Evolutionary conservation across 2,113 vertebrate species (phyloP).

Genomic region (Paralichthys olivaceus): DNA sequence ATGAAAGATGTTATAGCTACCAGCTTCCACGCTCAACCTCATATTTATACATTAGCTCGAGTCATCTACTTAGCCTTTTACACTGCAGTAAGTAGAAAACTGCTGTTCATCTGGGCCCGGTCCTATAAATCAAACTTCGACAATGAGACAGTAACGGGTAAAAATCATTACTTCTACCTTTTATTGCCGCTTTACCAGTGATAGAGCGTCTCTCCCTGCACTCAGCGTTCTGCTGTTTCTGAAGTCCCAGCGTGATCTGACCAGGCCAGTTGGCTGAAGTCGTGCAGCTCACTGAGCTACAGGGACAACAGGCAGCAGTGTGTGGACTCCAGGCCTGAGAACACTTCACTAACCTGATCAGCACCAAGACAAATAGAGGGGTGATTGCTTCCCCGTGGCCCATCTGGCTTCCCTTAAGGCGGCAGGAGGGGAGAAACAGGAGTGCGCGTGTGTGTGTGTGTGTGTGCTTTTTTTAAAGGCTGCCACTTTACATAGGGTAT

Average conservation of each 20-base stretch:
- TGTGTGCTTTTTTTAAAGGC: slow-evolving; percentile 59
- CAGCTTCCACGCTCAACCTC: slow-evolving; percentile 54
- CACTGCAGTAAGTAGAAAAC: slow-evolving; percentile 6
- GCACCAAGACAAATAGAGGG: slow-evolving; percentile 83
- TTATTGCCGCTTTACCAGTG: slow-evolving; percentile 11
- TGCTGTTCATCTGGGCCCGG: slow-evolving; percentile 21
- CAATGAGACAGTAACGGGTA: slow-evolving; percentile 13
- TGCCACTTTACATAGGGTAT: slow-evolving; percentile 78
- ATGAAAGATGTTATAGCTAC: slow-evolving; percentile 74
- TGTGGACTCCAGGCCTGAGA: slow-evolving; percentile 73
- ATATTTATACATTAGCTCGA: slow-evolving; percentile 50
- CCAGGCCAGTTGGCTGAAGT: slow-evolving; percentile 50
- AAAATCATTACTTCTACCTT: slow-evolving; percentile 24
- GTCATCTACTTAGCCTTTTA: slow-evolving; percentile 25
- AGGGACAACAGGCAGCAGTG: slow-evolving; percentile 67
- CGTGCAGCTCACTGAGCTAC: slow-evolving; percentile 35
- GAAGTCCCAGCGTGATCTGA: slow-evolving; percentile 34
- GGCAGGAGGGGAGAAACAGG: slow-evolving; percentile 49
- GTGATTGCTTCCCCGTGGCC: slow-evolving; percentile 81
- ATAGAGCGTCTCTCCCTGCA: slow-evolving; percentile 18
- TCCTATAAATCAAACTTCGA: slow-evolving; percentile 41
- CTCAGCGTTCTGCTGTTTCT: slow-evolving; percentile 29
- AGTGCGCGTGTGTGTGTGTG: slow-evolving; percentile 35
- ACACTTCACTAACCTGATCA: slow-evolving; percentile 83
- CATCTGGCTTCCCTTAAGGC: slow-evolving; percentile 83